Evolutionary conservation across 1,140 invertebrate genomes (phyloP).

Genomic region (Andrena cerasifolii): DNA sequence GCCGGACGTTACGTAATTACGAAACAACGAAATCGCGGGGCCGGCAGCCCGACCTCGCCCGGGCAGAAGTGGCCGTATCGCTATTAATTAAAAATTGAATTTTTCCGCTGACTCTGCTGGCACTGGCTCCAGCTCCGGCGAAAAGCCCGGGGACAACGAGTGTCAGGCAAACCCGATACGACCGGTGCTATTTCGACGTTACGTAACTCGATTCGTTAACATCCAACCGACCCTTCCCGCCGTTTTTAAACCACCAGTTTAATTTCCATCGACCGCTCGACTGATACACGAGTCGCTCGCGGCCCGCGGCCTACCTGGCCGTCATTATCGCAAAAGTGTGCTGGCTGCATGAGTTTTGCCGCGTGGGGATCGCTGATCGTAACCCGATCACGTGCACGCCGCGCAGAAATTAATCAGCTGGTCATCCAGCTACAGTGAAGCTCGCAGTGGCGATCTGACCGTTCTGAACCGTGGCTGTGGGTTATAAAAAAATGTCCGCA

Average conservation of each 20-base stretch:
- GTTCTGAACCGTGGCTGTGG: too few species aligned
- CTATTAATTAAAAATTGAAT: conserved; percentile 54
- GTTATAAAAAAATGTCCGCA: too few species aligned
- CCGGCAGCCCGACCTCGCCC: not conserved
- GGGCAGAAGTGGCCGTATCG: conserved; percentile 38
- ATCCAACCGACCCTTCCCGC: not conserved
- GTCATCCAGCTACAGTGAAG: too few species aligned
- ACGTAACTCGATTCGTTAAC: conserved; percentile 36
- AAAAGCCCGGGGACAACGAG: conserved; percentile 8
- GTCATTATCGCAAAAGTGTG: not conserved
- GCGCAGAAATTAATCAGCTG: conserved; percentile 28
- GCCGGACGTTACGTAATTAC: conserved; percentile 48
- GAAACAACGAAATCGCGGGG: conserved; percentile 28
- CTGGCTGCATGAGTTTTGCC: not conserved
- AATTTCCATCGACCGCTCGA: not conserved
- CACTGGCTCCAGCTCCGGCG: conserved; percentile 3
- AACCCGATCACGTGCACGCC: not conserved
- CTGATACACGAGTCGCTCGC: not conserved
- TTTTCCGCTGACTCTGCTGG: conserved; percentile 48
- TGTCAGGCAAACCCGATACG: conserved; percentile 36
- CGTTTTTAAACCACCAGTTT: not conserved
- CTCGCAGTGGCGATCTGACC: too few species aligned
- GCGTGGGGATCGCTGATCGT: not conserved
- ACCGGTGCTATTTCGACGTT: conserved; percentile 34
- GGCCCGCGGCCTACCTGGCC: too few species aligned